Evolutionary conservation across 2,888 invertebrate species (phyloP), one percentile per base, ranked within the genome.

Genomic region (Chymomyza procnemis): DNA sequence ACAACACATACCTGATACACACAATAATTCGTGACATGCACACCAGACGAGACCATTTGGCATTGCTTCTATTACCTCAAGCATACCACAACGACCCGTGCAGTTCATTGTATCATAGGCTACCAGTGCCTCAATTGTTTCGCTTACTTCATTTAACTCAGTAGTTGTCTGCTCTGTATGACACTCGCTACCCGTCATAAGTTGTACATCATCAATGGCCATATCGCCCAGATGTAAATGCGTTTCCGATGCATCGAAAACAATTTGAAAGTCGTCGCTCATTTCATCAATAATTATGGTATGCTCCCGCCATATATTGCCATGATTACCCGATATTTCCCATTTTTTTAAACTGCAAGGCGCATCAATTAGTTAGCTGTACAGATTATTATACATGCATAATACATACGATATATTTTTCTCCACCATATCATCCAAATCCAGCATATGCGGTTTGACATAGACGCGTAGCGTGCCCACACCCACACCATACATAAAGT

Each of bases 191-290:
- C 87, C 89, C 41, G 93, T 92, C 30, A 94, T 91, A 34, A 96
- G 91, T 6, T 93, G 92, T 0, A 97, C 93, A 87, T 97, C 97
- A 78, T 97, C 97, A 14, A 97, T 93, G 0, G 96, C 96, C 46
- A 95, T 94, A 86, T 96, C 96, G 63, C 96, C 95, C 6, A 94
- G 93, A 74, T 93, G 94, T 21, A 93, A 92, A 0, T 80, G 76
- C 0, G 96, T 96, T 34, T 95, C 91, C 0, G 95, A 92, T 0
- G 95, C 96, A 88, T 96, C 96, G 55, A 97, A 93, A 3, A 96
- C 91, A 26, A 97, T 94, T 95, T 96, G 91, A 60, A 92, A 90
- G 48, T 92, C 78, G 92, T 92, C 59, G 79, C 79, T 2, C 92
- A 90, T 41, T 90, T 88, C 12, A 85, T 91, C 63, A 93, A 91